Evolutionary conservation across 2,888 invertebrate genomes (phyloP).

Genomic region (Limnephilus rhombicus): DNA sequence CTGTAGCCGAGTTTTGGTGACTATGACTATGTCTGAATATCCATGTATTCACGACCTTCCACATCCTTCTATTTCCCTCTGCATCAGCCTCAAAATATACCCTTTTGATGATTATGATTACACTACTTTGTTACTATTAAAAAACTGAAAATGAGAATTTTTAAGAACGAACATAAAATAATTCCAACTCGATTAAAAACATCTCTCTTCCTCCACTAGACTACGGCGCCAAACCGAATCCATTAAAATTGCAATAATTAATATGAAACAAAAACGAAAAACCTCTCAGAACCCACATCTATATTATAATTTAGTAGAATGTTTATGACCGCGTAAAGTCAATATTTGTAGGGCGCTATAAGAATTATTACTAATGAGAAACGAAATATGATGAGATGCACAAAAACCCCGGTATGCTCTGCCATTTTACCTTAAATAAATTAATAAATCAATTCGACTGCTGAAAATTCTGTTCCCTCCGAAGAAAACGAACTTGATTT

Average conservation of each 20-base stretch:
- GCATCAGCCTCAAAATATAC: no score
- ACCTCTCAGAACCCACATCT: not conserved
- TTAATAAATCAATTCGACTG: not conserved
- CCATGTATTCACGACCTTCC: no score
- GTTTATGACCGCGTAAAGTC: slow-evolving; percentile 2
- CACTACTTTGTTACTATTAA: not conserved
- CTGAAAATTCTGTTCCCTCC: not conserved
- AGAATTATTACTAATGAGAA: slow-evolving; percentile 2
- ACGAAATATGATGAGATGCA: not conserved
- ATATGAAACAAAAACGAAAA: not conserved
- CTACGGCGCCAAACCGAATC: not conserved
- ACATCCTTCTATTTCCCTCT: no score
- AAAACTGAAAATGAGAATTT: not conserved
- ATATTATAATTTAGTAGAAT: not conserved
- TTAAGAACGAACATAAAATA: not conserved
- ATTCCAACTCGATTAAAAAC: not conserved
- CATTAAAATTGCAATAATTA: slow-evolving; percentile 4
- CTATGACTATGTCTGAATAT: not conserved
- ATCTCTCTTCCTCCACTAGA: not conserved
- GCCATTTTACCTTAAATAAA: not conserved
- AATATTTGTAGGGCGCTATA: not conserved
- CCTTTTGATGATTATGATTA: not conserved
- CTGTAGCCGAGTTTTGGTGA: not conserved
- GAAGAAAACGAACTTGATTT: not conserved
- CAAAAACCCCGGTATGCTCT: not conserved